These are phyloP conservation scores for Drosophila paracracens DNA, from an alignment of 2,888 invertebrate genomes.

Conservation along the genomic window DNA sequence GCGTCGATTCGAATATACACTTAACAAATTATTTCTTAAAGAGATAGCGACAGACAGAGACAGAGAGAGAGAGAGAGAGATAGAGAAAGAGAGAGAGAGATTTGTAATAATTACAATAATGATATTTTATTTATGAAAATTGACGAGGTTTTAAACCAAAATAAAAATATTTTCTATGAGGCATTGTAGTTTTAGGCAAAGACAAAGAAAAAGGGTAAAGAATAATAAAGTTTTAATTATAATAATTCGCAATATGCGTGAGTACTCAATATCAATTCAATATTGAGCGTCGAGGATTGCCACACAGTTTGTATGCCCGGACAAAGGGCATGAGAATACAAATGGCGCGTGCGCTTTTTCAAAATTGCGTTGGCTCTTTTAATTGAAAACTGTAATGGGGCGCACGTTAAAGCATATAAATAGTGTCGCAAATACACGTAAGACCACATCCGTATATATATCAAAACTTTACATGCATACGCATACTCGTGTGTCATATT, in stretches of 20 bases:
- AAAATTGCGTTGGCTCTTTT: constrained; percentile 52
- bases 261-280: neutral
- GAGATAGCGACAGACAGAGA: neutral
- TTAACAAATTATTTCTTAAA: constrained; percentile 17
- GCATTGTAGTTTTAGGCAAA: too few species aligned
- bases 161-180: too few species aligned
- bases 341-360: constrained; percentile 50
- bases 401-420: constrained; percentile 22
- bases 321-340: constrained; percentile 26
- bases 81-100: neutral
- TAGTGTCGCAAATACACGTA: constrained; percentile 15
- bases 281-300: neutral
- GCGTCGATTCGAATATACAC: constrained; percentile 42
- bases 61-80: too few species aligned
- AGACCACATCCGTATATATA: constrained; percentile 20
- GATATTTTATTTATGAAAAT: neutral
- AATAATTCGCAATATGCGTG: neutral
- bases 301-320: neutral
- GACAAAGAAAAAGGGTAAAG: too few species aligned
- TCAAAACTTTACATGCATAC: neutral
- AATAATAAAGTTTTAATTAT: neutral
- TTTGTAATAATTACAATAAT: neutral
- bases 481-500: constrained; percentile 11
- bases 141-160: neutral
- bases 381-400: constrained; percentile 60